Evolutionary conservation across 2,888 invertebrate species (phyloP).

Genomic region (Cataglyphis cursor): DNA sequence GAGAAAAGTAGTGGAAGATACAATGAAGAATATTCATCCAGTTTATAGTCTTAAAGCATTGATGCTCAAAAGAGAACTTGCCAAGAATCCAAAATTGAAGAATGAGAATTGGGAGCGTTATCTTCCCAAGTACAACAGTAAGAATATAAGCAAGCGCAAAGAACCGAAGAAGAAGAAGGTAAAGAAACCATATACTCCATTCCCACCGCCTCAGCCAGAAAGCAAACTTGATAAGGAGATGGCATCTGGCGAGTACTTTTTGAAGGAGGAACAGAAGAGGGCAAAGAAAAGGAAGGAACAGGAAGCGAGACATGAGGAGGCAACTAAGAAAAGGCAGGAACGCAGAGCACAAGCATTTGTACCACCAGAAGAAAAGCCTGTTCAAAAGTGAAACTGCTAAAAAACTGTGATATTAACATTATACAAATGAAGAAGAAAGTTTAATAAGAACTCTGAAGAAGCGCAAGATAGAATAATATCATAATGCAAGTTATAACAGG

Average conservation of each 20-base stretch:
- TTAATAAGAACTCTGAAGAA: conserved; percentile 88
- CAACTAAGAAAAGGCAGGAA: conserved; percentile 92
- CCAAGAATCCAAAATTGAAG: conserved; percentile 96
- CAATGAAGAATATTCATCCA: conserved; percentile 99
- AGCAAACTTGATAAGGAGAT: conserved; percentile 97
- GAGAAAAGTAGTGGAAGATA: conserved; percentile 96
- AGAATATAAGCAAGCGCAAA: conserved; percentile 95
- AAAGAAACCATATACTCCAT: conserved; percentile 99
- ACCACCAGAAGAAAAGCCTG: conserved; percentile 91
- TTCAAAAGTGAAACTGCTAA: conserved; percentile 72
- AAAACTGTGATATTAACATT: conserved; percentile 89
- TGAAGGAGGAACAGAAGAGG: conserved; percentile 93
- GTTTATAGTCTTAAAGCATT: conserved; percentile 98
- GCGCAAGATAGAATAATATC: conserved; percentile 15
- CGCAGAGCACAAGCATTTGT: conserved; percentile 93
- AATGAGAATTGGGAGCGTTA: conserved; percentile 99
- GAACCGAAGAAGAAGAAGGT: conserved; percentile 94
- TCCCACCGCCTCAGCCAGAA: conserved; percentile 97
- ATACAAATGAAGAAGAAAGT: conserved; percentile 92
- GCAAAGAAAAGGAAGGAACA: conserved; percentile 92
- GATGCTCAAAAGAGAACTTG: conserved; percentile 98
- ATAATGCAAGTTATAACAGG: background rate
- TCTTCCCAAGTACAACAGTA: conserved; percentile 96
- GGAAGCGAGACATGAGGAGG: conserved; percentile 92
- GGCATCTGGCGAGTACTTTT: conserved; percentile 98